phyloP scores from a whole-genome alignment of 53 echinoderm and acorn worm species.

The Henricia sp. region DNA sequence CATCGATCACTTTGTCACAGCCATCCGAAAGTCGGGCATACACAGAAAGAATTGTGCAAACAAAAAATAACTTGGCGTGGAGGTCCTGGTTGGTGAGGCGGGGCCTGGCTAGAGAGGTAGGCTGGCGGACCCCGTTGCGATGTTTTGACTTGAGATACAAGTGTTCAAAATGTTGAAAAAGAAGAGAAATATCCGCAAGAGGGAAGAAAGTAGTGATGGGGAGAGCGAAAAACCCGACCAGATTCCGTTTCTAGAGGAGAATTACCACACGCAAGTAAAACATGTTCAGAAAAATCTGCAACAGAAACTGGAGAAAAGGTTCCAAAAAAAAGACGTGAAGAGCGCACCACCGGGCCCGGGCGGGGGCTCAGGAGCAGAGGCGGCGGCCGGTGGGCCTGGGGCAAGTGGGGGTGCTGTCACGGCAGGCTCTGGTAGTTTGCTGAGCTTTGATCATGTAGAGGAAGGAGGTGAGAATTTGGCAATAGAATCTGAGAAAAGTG shows the following conservation, averaged over 20 bases:
- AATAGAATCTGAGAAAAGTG: too few species aligned
- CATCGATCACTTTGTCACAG: too few species aligned
- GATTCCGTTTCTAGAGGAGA: constrained; percentile 85
- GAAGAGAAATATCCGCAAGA: constrained; percentile 76
- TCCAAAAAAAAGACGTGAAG: constrained; percentile 62
- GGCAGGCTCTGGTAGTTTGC: constrained; percentile 11
- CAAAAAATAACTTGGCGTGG: too few species aligned
- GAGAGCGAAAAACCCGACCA: constrained; percentile 63
- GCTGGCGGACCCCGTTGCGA: too few species aligned
- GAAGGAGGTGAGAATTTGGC: constrained; percentile 63
- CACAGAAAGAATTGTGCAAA: too few species aligned
- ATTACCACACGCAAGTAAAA: constrained; percentile 81
- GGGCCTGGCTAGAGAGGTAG: too few species aligned
- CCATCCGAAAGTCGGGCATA: too few species aligned
- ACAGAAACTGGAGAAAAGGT: constrained; percentile 44
- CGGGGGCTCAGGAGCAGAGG: neutral
- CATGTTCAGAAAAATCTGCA: constrained; percentile 48
- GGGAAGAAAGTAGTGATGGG: constrained; percentile 70
- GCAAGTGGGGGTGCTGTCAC: constrained; percentile 13
- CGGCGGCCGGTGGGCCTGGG: neutral
- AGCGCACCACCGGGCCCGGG: neutral
- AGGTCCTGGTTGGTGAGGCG: too few species aligned
- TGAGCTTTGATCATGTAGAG: constrained; percentile 80
- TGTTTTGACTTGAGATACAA: too few species aligned
- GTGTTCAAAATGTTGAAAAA: too few species aligned